These are phyloP conservation scores for Mastacembelus armatus DNA, from an alignment of 2,797 vertebrate genomes.

Conservation along the genomic window DNA sequence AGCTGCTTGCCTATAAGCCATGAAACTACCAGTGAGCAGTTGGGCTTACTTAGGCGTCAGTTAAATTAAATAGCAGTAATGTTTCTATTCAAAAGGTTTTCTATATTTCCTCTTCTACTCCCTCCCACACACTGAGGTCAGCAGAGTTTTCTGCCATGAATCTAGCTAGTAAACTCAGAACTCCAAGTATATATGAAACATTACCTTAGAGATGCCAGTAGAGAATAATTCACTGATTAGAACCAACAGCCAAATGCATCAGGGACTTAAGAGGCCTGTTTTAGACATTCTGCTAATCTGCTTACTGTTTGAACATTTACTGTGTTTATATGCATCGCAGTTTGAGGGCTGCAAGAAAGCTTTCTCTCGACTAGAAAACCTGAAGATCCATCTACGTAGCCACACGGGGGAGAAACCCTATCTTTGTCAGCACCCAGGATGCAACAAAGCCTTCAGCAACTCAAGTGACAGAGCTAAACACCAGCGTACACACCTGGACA, in stretches of 20 bases:
- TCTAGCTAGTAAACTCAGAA: constrained; percentile 25
- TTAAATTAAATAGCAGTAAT: constrained; percentile 25
- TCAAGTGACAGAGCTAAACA: constrained; percentile 98
- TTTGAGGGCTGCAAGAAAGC: constrained; percentile 97
- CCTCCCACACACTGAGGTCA: constrained; percentile 45
- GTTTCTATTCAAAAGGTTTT: constrained; percentile 31
- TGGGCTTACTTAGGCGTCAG: constrained; percentile 10
- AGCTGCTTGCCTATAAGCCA: background rate
- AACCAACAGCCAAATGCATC: background rate
- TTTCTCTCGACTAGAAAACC: constrained; percentile 97
- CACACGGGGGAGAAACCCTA: constrained; percentile 98
- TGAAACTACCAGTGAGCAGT: constrained; percentile 7
- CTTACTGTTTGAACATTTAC: background rate
- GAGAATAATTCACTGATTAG: background rate
- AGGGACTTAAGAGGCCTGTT: constrained; percentile 1
- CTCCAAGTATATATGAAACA: background rate
- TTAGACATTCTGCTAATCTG: background rate
- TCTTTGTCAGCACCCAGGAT: constrained; percentile 92
- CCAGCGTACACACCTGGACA: constrained; percentile 97
- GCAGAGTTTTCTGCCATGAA: constrained; percentile 26
- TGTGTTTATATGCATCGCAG: constrained; percentile 75
- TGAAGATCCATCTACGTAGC: constrained; percentile 97
- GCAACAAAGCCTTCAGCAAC: constrained; percentile 98
- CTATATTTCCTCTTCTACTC: constrained; percentile 19
- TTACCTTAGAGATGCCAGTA: background rate